Evolutionary conservation across 64 coral and sea anemone genomes (phyloP), one percentile per base, ranked within the genome.

Genomic region (Pocillopora verrucosa): DNA sequence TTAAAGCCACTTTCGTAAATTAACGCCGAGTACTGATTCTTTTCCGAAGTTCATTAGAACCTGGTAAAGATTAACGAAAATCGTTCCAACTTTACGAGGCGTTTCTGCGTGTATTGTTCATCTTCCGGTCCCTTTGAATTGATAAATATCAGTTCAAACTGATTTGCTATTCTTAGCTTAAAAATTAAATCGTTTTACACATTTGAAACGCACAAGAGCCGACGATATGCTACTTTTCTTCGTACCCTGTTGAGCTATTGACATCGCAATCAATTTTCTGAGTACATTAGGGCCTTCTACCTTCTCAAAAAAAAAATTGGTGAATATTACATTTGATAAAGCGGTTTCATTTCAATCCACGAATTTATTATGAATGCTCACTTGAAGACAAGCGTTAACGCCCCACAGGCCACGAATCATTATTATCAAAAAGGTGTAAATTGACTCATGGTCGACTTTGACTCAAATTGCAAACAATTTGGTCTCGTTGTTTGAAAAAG

Each of bases 221-320:
- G 37, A 57, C 63, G 19, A 72, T 72, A 25, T 25, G 22, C 82
- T 37, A 51, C 12, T 58, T 72, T 14, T 22, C 70, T 19, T 20
- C 70, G 64, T 65, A 45, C 36, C 82, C 82, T 72, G 82, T 41
- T 9, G 82, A 70, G 82, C 14, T 70, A 22, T 72, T 85, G 82
- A 85, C 51, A 72, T 72, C 64, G 41, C 25, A 38, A 57, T 10
- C 22, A 85, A 72, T 85, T 72, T 85, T 85, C 38, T 1, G 37
- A 19, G 64, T 30, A 60, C 30, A 30, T 57, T 56, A 14, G 36
- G 30, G 14, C 68, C 37, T 56, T 68, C 7, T 85, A 72, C 20
- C 56, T 58, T 70, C 68, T 56, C 12, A 22, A 57, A 15, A 38
- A 62, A 15, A 38, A 62, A 72, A 58, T 81, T 62, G 4, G 30